Conservation (phyloP, 2,888 invertebrate genomes). For the Antheraea yamamai region DNA sequence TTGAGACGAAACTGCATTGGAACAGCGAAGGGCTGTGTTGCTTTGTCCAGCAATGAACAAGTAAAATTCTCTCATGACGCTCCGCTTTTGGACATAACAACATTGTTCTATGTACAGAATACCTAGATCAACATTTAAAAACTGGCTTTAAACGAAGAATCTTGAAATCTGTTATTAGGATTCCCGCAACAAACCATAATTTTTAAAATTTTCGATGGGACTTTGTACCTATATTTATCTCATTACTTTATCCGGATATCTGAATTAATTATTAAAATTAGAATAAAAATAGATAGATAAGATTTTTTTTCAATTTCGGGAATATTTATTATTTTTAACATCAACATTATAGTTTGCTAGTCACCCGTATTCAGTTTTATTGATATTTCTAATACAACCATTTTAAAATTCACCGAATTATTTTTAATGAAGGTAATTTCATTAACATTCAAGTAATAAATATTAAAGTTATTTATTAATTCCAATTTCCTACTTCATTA, state of each 20-base stretch:
- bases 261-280: background rate
- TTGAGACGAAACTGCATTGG: background rate
- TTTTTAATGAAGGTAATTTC: background rate
- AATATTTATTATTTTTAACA: background rate
- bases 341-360: background rate
- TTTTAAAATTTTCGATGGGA: background rate
- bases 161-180: background rate
- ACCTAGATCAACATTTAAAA: background rate
- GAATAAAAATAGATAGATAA: too few species aligned
- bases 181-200: background rate
- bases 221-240: background rate
- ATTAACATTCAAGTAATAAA: background rate
- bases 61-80: background rate
- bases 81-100: background rate
- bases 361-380: background rate
- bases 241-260: background rate
- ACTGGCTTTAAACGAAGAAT: background rate
- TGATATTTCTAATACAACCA: background rate
- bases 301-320: background rate
- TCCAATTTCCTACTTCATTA: conserved; percentile 8
- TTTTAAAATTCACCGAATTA: background rate
- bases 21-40: background rate
- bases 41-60: background rate
- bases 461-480: conserved; percentile 9
- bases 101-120: background rate